Evolutionary conservation across 2,888 invertebrate genomes (phyloP), one percentile per base, ranked within the genome.

Genomic region (Cephus pulcher): DNA sequence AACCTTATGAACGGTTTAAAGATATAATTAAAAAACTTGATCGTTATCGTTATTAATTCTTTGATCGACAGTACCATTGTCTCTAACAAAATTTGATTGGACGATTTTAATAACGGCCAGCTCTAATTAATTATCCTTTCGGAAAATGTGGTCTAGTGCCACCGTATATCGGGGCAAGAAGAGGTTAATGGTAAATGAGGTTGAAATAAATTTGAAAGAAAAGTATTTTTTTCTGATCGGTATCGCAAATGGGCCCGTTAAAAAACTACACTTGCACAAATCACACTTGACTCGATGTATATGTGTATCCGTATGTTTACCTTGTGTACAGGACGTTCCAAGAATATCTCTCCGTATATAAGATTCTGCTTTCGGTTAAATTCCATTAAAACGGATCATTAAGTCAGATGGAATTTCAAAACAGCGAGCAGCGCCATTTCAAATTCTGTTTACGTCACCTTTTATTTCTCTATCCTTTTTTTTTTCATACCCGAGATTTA

Each of bases 161-260:
- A 2, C 15, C 56, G 56, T 56, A 23, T 9, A 23, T 56, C 2
- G 15, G 15, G 9, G 23, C 2, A 23, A 6, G 6, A 40, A 40
- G 23, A 40, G 15, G 2, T 23, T 6, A 15, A 15, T 23, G 40
- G 15, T 23, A 23, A 40, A 40, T 11, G 56, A 56, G 23, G 23
- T 9, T 9, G 23, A 56, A 56, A 9, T 23, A 56, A 56, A 6
- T 40, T 23, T 23, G 23, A 23, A 23, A 40, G 15, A 15, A 40
- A 71, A 77, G 74, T 3, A 3, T 56, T 34, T 35, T 33, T 40
- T 56, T 80, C 76, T 75, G 76, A 77, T 75, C 78, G 79, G 75
- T 80, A 77, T 75, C 80, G 79, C 78, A 82, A 82, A 81, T 79
- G 80, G 79, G 40, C 78, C 77, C 80, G 78, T 79, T 82, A 81